phyloP scores from a whole-genome alignment of 2,888 invertebrate species.

The Eurytoma californica region DNA sequence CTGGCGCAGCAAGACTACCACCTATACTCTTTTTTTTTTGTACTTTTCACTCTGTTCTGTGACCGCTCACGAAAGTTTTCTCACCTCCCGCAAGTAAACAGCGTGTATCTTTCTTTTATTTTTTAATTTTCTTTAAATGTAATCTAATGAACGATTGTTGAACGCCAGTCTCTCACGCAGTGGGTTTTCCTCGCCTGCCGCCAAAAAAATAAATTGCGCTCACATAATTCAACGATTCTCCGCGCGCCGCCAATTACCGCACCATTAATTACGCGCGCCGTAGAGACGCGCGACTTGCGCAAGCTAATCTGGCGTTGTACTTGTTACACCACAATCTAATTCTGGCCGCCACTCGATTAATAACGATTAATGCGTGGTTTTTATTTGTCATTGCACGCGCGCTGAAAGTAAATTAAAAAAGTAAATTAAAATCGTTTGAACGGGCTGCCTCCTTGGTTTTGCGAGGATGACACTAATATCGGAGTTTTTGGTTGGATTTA shows the following conservation, averaged over 20 bases:
- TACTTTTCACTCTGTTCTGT: constrained; percentile 15
- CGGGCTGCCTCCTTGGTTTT: constrained; percentile 52
- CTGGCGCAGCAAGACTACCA: constrained; percentile 27
- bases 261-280: neutral
- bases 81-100: neutral
- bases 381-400: constrained; percentile 57
- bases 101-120: neutral
- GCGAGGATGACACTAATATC: constrained; percentile 59
- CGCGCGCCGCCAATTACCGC: constrained; percentile 7
- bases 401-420: constrained; percentile 25
- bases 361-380: constrained; percentile 7
- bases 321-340: constrained; percentile 12
- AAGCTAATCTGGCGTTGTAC: constrained; percentile 10
- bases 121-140: constrained; percentile 1
- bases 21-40: constrained; percentile 31
- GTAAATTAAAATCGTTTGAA: too few relatives aligned
- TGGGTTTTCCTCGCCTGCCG: constrained; percentile 27
- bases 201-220: constrained; percentile 10
- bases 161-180: constrained; percentile 2
- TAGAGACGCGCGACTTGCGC: constrained; percentile 23
- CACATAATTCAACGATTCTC: constrained; percentile 1
- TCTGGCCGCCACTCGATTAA: constrained; percentile 35
- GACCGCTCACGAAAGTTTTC: too few relatives aligned
- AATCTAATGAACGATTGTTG: constrained; percentile 37
- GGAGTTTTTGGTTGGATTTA: neutral